Base-by-base conservation (phyloP, 2,797 vertebrate species). In the Eidolon dupreanum region DNA sequence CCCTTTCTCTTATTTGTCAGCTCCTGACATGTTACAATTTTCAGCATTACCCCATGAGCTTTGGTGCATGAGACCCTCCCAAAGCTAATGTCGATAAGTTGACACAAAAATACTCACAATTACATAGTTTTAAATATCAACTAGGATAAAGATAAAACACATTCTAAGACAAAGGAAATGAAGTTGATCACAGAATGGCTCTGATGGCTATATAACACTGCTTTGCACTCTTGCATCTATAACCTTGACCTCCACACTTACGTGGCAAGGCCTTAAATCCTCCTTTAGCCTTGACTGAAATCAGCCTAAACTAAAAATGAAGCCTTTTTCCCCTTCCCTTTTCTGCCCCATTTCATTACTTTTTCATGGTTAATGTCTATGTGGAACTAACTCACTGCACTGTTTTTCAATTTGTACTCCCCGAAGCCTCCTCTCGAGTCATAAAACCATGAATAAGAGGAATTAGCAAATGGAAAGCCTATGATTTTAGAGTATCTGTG, bases 391-490 rank as follows among this genome's bases (percentile, higher is more conserved):
- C 96, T 96, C 63, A 79, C 90, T 86, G 71, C 19, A 63, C 92
- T 94, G 88, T 71, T 90, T 97, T 96, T 94, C 88, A 92, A 92
- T 97, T 95, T 65, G 0, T 83, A 87, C 93, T 97, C 96, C 96
- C 95, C 68, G 82, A 94, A 96, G 96, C 94, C 97, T 95, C 94
- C 95, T 97, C 97, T 57, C 31, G 92, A 97, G 96, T 90, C 93
- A 95, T 98, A 97, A 97, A 97, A 91, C 96, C 95, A 94, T 87
- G 95, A 97, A 97, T 96, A 97, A 96, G 96, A 96, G 90, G 85
- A 98, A 97, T 98, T 98, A 97, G 95, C 97, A 97, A 94, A 96
- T 89, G 96, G 95, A 97, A 98, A 97, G 92, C 94, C 97, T 87
- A 66, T 97, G 97, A 97, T 97, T 97, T 97, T 93, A 88, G 93